Percentiles rank a stretch among this genome's conserved stretches.
These are phyloP conservation scores for Emydura subglobosa DNA, from an alignment of 2,113 vertebrate genomes.

Conservation along the genomic window DNA sequence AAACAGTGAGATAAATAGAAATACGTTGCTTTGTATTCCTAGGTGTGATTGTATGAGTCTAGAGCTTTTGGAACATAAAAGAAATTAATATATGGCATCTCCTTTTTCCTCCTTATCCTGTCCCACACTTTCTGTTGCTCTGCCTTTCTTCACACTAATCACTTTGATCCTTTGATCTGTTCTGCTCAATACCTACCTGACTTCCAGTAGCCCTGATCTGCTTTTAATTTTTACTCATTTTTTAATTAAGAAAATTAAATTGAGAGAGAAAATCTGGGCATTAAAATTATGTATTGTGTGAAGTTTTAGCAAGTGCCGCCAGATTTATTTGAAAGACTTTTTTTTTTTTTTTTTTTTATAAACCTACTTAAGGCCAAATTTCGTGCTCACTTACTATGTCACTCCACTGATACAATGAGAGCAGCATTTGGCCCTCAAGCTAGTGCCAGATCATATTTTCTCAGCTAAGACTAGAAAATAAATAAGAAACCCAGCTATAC, in stretches of 20 bases:
- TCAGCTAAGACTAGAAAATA: too few relatives aligned
- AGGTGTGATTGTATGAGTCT: neutral
- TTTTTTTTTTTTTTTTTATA: neutral
- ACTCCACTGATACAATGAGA: too few relatives aligned
- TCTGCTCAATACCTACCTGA: neutral
- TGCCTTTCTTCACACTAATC: neutral
- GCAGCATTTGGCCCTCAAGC: too few relatives aligned
- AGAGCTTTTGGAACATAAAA: neutral
- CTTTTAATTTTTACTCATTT: neutral
- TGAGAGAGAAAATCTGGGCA: neutral
- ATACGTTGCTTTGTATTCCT: neutral
- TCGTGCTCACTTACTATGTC: too few relatives aligned
- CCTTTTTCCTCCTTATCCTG: too few relatives aligned
- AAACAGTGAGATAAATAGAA: neutral
- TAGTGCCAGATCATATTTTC: too few relatives aligned
- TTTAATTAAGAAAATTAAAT: neutral
- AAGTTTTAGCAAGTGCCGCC: neutral
- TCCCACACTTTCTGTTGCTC: too few relatives aligned
- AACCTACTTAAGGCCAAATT: too few relatives aligned
- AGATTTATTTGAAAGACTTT: neutral
- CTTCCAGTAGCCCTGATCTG: neutral
- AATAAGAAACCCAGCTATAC: too few relatives aligned
- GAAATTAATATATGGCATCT: too few relatives aligned
- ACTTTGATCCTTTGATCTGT: neutral
- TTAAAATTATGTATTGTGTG: neutral